Conservation (phyloP, 1,140 invertebrate genomes). For the Delia radicum region DNA sequence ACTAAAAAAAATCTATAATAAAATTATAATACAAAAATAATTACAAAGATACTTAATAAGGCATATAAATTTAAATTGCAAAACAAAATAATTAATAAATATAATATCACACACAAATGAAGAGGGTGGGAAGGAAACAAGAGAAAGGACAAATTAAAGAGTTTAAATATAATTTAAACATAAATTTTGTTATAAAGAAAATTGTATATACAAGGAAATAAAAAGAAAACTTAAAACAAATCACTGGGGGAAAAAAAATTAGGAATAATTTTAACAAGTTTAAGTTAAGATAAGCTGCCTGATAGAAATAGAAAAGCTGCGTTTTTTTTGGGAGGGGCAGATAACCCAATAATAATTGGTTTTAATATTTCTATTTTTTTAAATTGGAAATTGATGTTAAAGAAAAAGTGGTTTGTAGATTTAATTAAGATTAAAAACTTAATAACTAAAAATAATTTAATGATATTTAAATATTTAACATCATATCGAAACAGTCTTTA, state of each 20-base stretch:
- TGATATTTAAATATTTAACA: background rate
- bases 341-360: too few species aligned
- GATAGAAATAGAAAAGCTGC: background rate
- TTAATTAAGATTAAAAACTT: too few species aligned
- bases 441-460: background rate
- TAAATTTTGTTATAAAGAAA: background rate
- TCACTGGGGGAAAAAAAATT: background rate
- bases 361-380: background rate
- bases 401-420: too few species aligned
- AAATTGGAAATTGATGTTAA: too few species aligned
- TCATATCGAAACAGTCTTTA: slow-evolving; percentile 34
- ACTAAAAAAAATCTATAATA: background rate
- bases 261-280: background rate
- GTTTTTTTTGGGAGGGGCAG: too few species aligned
- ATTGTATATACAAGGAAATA: background rate
- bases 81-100: background rate
- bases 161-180: background rate
- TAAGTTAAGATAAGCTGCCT: background rate
- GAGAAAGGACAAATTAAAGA: background rate
- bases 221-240: background rate
- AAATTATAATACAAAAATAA: background rate
- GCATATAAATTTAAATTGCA: slow-evolving; percentile 12
- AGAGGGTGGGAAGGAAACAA: background rate
- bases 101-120: slow-evolving; percentile 20
- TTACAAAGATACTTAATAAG: background rate